These are phyloP conservation scores for Catotricha subobsoleta DNA, from an alignment of 2,888 invertebrate species.

Conservation along the genomic window DNA sequence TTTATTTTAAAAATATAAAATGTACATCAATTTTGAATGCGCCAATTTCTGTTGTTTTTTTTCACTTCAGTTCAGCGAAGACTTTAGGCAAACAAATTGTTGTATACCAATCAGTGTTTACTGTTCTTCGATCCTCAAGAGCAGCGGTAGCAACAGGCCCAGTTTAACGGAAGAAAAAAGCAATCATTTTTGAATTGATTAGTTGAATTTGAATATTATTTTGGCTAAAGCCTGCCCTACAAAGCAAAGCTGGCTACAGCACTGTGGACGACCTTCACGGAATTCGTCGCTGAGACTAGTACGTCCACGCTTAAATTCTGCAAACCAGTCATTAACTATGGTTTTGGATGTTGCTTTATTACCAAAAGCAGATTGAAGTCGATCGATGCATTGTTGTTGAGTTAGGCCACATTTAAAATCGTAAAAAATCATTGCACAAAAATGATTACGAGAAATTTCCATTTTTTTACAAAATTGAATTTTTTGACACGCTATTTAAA, in stretches of 20 bases:
- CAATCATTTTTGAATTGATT: constrained; percentile 9
- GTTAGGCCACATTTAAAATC: constrained; percentile 12
- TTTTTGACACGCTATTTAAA: too few species aligned
- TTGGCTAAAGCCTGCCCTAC: too few species aligned
- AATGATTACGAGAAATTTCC: constrained; percentile 9
- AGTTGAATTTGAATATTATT: too few species aligned
- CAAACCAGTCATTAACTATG: constrained; percentile 14
- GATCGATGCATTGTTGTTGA: constrained; percentile 13
- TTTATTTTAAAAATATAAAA: too few species aligned
- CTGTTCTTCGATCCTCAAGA: constrained; percentile 13
- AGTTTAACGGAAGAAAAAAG: constrained; percentile 6
- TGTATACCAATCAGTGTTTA: constrained; percentile 16
- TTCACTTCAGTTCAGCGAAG: constrained; percentile 19
- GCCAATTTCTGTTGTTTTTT: too few species aligned
- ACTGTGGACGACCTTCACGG: too few species aligned
- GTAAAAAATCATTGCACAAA: constrained; percentile 12
- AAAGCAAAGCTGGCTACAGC: too few species aligned
- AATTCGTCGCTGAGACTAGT: constrained; percentile 10
- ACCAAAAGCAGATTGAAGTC: constrained; percentile 14
- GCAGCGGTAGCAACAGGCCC: constrained; percentile 15
- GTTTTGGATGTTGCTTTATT: constrained; percentile 12
- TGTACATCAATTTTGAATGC: too few species aligned
- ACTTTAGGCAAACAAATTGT: constrained; percentile 16
- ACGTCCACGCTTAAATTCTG: constrained; percentile 14
- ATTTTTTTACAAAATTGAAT: constrained; percentile 8